Percentiles rank a stretch among this genome's conserved stretches.
These are phyloP conservation scores for Rhyacophila brunnea DNA, from an alignment of 1,140 invertebrate species.

Conservation along the genomic window DNA sequence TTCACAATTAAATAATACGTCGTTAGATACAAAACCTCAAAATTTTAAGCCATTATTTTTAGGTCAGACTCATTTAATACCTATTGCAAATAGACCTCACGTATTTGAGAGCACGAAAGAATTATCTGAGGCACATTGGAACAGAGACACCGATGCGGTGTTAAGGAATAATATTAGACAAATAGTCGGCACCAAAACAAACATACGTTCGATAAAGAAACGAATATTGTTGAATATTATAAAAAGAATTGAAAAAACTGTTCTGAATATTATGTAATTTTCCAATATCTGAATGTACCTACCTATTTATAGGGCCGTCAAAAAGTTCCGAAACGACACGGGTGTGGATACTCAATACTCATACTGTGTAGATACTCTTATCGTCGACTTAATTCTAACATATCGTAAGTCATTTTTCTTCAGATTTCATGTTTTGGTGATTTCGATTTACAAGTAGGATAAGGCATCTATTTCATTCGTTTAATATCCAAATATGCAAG, in stretches of 20 bases:
- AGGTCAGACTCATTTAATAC: conserved; percentile 31
- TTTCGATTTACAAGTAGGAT: too few species aligned
- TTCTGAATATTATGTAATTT: background rate
- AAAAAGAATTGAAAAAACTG: conserved; percentile 18
- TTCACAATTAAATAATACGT: too few species aligned
- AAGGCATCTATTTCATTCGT: too few species aligned
- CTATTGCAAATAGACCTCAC: conserved; percentile 14
- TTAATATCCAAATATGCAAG: too few species aligned
- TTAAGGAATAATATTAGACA: conserved; percentile 26
- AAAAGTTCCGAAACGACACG: too few species aligned
- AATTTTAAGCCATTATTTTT: conserved; percentile 16
- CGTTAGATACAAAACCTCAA: too few species aligned
- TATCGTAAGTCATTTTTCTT: too few species aligned
- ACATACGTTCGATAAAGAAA: conserved; percentile 25
- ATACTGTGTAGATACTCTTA: too few species aligned
- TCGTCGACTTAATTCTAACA: too few species aligned
- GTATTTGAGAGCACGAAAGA: conserved; percentile 22
- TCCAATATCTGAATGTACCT: background rate
- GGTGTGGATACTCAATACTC: too few species aligned
- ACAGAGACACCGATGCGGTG: conserved; percentile 4
- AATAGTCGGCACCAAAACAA: conserved; percentile 7
- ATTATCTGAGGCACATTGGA: conserved; percentile 18
- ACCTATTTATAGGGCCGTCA: too few species aligned
- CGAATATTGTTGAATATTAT: conserved; percentile 22
- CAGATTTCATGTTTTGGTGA: too few species aligned